Conservation (phyloP, 2,113 vertebrate species). For the Asarcornis scutulata region DNA sequence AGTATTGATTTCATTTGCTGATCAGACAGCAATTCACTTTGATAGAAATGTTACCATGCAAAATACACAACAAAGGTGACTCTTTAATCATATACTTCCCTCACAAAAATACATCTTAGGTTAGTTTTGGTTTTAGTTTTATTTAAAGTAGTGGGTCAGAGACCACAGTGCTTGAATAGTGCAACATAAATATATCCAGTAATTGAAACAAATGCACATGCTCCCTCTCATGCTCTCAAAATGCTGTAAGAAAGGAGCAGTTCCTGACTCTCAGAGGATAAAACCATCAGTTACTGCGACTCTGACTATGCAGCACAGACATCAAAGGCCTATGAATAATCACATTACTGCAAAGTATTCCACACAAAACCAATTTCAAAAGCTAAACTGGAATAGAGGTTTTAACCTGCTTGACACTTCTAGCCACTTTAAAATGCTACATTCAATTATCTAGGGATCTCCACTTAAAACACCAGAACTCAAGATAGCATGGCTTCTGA, state of each 20-base stretch:
- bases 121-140: neutral
- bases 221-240: neutral
- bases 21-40: neutral
- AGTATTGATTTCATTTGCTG: rapidly evolving
- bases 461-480: neutral
- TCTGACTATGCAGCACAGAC: neutral
- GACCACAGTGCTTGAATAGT: neutral
- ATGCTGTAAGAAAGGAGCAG: neutral
- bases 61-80: neutral
- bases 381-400: neutral
- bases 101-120: neutral
- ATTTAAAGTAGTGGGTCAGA: neutral
- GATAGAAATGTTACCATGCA: neutral
- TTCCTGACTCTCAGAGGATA: neutral
- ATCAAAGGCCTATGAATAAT: neutral
- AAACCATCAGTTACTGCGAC: neutral
- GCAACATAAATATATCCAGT: neutral
- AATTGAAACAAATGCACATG: neutral
- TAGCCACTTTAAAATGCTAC: neutral
- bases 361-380: neutral
- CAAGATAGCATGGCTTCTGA: neutral
- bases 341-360: neutral
- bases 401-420: neutral
- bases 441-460: neutral
- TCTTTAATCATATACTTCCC: neutral